Conservation (phyloP, 2,888 invertebrate species). For the Tetanocera ferruginea region DNA sequence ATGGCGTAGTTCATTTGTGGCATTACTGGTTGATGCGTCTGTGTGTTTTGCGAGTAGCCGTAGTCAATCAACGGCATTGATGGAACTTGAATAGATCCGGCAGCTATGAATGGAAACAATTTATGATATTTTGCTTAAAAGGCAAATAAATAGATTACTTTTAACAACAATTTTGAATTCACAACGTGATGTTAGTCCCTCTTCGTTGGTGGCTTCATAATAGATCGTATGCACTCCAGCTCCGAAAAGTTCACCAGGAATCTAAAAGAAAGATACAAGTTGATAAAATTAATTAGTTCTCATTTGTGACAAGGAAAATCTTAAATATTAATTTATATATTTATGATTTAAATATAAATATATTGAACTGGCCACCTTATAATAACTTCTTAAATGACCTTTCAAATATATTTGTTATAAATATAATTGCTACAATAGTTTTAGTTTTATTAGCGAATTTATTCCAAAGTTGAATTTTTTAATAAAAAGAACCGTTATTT, state of each 20-base stretch:
- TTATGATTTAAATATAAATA: no score
- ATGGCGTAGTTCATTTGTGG: conserved; percentile 16
- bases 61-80: conserved; percentile 22
- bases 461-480: no score
- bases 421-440: no score
- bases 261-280: conserved; percentile 62
- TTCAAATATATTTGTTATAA: no score
- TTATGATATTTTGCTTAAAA: neutral
- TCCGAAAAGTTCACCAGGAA: conserved; percentile 75
- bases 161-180: conserved; percentile 75
- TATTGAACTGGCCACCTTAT: no score
- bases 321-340: no score
- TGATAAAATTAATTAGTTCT: neutral
- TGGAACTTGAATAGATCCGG: conserved; percentile 23
- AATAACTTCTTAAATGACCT: no score
- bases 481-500: no score
- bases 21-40: neutral
- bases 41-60: conserved; percentile 8
- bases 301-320: neutral
- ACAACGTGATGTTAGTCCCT: conserved; percentile 76
- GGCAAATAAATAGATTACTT: conserved; percentile 71
- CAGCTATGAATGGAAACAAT: conserved; percentile 38
- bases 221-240: conserved; percentile 75
- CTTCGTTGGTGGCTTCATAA: conserved; percentile 76
- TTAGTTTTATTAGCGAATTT: no score